Base-by-base conservation (phyloP, 2,888 invertebrate species). In the Notodonta ziczac region DNA sequence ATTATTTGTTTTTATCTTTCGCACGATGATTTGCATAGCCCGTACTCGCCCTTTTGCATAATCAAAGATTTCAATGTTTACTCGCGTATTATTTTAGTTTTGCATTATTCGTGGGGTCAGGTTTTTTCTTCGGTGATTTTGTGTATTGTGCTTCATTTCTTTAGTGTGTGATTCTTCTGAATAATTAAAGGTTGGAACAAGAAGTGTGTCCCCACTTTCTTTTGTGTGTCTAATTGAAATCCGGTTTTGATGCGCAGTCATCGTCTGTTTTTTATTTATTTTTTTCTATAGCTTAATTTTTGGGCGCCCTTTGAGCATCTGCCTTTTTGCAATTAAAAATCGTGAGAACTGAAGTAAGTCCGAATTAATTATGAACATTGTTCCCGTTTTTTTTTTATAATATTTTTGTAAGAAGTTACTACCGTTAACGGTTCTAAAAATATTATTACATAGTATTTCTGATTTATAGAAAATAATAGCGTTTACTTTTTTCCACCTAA, bases 1-100 rank as follows among this genome's bases (percentile, higher is more conserved):
- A 90, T 91, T 93, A 92, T 91, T 91, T 86, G 82, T 86, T 80
- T 87, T 86, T 76, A 84, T 86, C 90, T 91, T 56, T 92, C 93
- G 90, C 93, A 93, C 93, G 91, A 81, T 84, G 88, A 90, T 93
- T 93, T 93, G 86, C 93, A 93, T 93, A 91, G 86, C 93, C 86
- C 81, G 93, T 93, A 80, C 87, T 87, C 85, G 87, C 83, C 83
- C 85, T 75, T 80, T 92, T 93, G 90, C 86, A 91, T 93, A 93
- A 91, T 86, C 86, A 86, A 87, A 87, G 84, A 10, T 85, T 80
- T 83, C 86, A 86, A 84, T 90, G 86, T 93, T 93, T 93, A 89
- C 88, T 87, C 84, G 82, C 78, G 84, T 89, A 87, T 93, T 92
- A 91, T 93, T 88, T 93, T 91, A 90, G 88, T 91, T 87, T 87